Base-by-base conservation (phyloP, 2,113 vertebrate species). In the Eptatretus burgeri region DNA sequence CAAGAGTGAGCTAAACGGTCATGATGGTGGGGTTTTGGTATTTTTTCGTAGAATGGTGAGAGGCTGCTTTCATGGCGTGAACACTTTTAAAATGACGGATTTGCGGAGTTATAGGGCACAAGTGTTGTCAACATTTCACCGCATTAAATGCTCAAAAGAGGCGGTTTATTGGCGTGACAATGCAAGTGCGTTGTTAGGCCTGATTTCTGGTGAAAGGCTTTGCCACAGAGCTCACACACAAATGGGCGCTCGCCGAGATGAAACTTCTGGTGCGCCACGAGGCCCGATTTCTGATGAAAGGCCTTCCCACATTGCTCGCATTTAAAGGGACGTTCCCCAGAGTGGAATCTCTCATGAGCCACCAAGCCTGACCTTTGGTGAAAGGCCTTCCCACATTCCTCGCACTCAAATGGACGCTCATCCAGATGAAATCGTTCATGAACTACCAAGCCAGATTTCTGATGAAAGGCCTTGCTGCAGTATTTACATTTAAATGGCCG, bases 171-270 rank as follows among this genome's bases (percentile, higher is more conserved):
- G n/a, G 56, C 20, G 11, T 60, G 56, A n/a, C n/a, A n/a, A 60
- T 20, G 56, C 56, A n/a, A 20, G 56, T 60, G 56, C 56, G n/a
- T n/a, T 20, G n/a, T 20, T 20, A 60, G 56, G 56, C 20, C 20
- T n/a, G 56, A 17, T n/a, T 20, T n/a, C n/a, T 20, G n/a, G n/a
- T n/a, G 20, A 20, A 60, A 60, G 56, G 56, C 56, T 20, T 60
- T 60, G 56, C 56, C 56, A 20, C 56, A 60, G n/a, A 60, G 56
- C 56, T 60, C 56, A 9, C 56, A 60, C 9, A 60, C 56, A 20
- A 60, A 60, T n/a, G 56, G 56, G n/a, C 56, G 56, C 12, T 60
- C 56, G 56, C 56, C 56, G 56, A 20, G n/a, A 60, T 60, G 56
- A n/a, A 20, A 17, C 56, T n/a, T 60, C 56, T 60, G 56, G 56